Conservation (phyloP, 2,113 vertebrate species). For the Nothocercus julius region DNA sequence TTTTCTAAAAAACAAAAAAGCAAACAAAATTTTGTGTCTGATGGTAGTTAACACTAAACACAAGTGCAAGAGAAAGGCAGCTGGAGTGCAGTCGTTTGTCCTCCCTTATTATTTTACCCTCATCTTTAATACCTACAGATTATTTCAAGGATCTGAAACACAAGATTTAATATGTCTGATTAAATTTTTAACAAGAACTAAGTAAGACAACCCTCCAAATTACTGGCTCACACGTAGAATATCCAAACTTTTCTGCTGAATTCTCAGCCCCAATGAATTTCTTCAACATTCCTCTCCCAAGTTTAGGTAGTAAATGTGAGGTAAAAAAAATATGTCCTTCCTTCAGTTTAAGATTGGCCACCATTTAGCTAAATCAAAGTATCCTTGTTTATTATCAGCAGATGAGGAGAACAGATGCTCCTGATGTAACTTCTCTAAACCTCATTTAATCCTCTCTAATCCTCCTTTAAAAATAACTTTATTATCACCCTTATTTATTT, state of each 20-base stretch:
- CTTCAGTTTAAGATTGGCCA: neutral
- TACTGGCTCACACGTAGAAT: neutral
- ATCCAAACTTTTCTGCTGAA: neutral
- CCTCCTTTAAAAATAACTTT: no score
- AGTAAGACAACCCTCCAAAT: neutral
- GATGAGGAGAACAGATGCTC: neutral
- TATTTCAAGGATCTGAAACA: neutral
- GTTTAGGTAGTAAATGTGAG: neutral
- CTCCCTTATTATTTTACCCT: neutral
- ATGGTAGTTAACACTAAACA: neutral
- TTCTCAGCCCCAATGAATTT: neutral
- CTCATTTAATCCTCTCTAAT: no score
- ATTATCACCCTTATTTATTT: no score
- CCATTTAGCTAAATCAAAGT: neutral
- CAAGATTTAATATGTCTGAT: neutral
- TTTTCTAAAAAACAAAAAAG: neutral
- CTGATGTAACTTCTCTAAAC: neutral
- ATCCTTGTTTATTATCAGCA: neutral
- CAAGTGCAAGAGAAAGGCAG: neutral
- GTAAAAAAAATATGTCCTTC: neutral
- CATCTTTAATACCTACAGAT: neutral
- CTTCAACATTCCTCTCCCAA: neutral
- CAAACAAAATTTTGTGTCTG: neutral
- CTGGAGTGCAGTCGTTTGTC: neutral
- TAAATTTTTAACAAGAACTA: neutral